Evolutionary conservation across 2,888 invertebrate species (phyloP).

Genomic region (Hecatera dysodea): DNA sequence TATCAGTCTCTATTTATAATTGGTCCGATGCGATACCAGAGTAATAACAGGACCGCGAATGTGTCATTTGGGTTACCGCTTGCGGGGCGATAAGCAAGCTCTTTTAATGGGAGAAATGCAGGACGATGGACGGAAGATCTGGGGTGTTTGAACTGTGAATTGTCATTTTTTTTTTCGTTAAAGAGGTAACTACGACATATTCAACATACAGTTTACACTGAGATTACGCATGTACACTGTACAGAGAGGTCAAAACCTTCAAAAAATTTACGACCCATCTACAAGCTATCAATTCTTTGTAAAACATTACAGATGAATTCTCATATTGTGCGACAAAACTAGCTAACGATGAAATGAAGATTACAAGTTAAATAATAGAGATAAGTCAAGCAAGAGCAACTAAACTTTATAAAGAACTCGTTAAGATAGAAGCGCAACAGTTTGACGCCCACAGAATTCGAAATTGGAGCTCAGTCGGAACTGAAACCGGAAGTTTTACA

Average conservation of each 20-base stretch:
- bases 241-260: conserved; percentile 13
- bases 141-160: not conserved
- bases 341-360: conserved; percentile 39
- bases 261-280: conserved; percentile 25
- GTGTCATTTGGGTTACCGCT: conserved; percentile 73
- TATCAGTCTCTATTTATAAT: conserved; percentile 86
- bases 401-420: conserved; percentile 34
- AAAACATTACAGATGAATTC: conserved; percentile 28
- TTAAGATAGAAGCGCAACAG: conserved; percentile 44
- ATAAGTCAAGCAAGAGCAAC: conserved; percentile 40
- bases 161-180: no score
- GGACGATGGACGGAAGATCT: conserved; percentile 3
- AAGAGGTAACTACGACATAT: not conserved
- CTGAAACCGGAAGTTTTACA: conserved; percentile 67
- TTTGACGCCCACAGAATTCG: conserved; percentile 47
- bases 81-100: conserved; percentile 54
- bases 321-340: conserved; percentile 48
- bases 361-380: conserved; percentile 43
- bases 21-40: conserved; percentile 78
- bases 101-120: conserved; percentile 38
- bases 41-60: conserved; percentile 77
- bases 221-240: no score
- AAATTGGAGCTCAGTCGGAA: conserved; percentile 69
- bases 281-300: conserved; percentile 13
- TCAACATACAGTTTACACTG: not conserved